Base-by-base conservation (phyloP, 2,797 vertebrate species). In the Neostethus bicornis region DNA sequence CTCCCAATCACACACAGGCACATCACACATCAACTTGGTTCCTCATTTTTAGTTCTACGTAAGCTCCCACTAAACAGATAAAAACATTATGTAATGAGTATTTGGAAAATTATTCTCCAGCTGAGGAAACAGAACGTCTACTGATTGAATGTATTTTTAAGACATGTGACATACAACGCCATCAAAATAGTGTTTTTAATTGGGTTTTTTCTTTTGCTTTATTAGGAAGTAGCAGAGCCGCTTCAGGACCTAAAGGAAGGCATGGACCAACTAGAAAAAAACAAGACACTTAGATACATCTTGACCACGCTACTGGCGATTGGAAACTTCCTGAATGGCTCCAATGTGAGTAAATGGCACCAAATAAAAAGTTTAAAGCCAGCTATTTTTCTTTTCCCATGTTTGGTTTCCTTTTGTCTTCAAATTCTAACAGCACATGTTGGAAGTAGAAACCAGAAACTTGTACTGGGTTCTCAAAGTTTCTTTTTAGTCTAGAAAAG, bases 311-410 rank as follows among this genome's bases (percentile, higher is more conserved):
- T 99, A 17, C 90, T 99, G 50, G 93, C 96, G 72, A 95, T 98
- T 56, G 96, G 96, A 70, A 99, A 99, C 91, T 99, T 98, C 88
- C 94, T 99, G 76, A 99, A 99, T 19, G 95, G 95, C 89, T 94
- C 96, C 37, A 97, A 94, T 19, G 96, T 98, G 90, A 97, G 96
- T 85, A 45, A 57, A 46, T 26, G 44, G 51, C 19, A 34, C 57
- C 42, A 56, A 47, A 24, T 50, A n/a, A 34, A 43, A 42, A 38
- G 38, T 44, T 51, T 32, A 39, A 44, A 35, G 17, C n/a, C n/a
- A n/a, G n/a, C n/a, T n/a, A 20, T 24, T 70, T 26, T 53, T 53
- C n/a, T 23, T 52, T 53, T 54, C 44, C 48, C 60, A 59, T 3
- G 12, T 42, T 63, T 48, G 35, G 63, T 62, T 35, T 46, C 39